Percentiles rank a stretch among this genome's conserved stretches.
phyloP scores from a whole-genome alignment of 1,140 invertebrate genomes.

The Macrotrachela quadricornifera region DNA sequence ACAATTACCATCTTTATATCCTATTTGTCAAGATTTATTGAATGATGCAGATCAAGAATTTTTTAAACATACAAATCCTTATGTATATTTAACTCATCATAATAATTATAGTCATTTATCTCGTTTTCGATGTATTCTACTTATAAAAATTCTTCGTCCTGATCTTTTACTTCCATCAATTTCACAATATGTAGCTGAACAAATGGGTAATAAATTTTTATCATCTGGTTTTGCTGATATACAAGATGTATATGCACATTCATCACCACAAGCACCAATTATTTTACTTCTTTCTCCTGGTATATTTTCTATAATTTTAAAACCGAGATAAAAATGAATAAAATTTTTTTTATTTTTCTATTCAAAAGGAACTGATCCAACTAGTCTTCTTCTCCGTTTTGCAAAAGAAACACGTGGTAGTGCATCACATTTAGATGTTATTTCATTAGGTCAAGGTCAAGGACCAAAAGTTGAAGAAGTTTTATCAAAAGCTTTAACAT shows the following conservation, averaged over 20 bases:
- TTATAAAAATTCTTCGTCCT: conserved; percentile 20
- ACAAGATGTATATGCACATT: conserved; percentile 24
- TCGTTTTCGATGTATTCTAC: conserved; percentile 20
- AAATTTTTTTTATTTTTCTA: background rate
- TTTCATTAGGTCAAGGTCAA: conserved; percentile 32
- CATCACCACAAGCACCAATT: conserved; percentile 19
- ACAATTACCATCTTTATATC: too few relatives aligned
- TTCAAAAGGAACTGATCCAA: conserved; percentile 18
- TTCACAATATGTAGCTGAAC: conserved; percentile 18
- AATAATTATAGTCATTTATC: conserved; percentile 2
- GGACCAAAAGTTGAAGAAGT: conserved; percentile 30
- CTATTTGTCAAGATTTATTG: too few relatives aligned
- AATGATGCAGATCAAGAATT: too few relatives aligned
- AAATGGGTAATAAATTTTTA: conserved; percentile 19
- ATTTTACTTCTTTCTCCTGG: conserved; percentile 25
- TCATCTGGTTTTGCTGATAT: conserved; percentile 14
- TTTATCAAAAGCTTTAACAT: conserved; percentile 21
- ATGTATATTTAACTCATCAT: too few relatives aligned
- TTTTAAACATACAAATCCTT: too few relatives aligned
- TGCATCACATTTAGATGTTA: conserved; percentile 23
- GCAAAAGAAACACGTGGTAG: conserved; percentile 24
- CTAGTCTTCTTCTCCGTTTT: conserved; percentile 22
- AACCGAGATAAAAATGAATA: background rate
- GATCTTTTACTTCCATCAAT: conserved; percentile 17
- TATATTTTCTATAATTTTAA: conserved; percentile 8